Percentiles rank a stretch among this genome's conserved stretches.
Conservation (phyloP, 2,113 vertebrate genomes). For the Oxyruncus cristatus region DNA sequence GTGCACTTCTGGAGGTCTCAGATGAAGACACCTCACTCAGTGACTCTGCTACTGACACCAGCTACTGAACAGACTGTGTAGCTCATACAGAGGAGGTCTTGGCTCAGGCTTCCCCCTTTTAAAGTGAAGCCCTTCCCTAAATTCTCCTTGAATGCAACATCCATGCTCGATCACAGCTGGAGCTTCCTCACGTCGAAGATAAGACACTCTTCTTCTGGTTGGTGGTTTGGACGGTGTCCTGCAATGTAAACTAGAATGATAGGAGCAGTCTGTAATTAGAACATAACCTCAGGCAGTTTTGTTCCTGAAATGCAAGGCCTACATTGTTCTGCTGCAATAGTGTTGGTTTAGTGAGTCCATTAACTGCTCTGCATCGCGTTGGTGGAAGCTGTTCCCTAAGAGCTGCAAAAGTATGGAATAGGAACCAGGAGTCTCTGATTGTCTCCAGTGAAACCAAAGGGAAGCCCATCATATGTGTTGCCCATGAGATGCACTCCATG, state of each 20-base stretch:
- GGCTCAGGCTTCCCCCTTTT: not conserved
- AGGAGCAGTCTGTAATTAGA: not conserved
- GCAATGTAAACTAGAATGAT: not conserved
- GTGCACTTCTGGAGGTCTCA: not conserved
- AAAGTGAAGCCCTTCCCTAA: not conserved
- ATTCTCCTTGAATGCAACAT: not conserved
- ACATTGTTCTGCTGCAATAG: not conserved
- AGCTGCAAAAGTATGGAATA: not conserved
- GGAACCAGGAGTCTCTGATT: not conserved
- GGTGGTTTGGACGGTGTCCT: not conserved
- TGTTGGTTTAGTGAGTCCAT: not conserved
- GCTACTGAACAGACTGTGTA: not conserved
- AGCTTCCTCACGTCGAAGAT: not conserved
- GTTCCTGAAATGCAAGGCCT: not conserved
- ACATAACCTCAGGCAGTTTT: not conserved
- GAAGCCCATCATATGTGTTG: not conserved
- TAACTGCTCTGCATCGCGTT: not conserved
- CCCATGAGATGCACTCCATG: not conserved
- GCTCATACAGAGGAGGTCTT: not conserved
- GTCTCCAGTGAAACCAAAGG: not conserved
- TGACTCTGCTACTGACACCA: not conserved
- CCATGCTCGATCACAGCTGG: not conserved
- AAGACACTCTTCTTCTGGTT: not conserved
- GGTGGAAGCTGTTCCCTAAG: not conserved
- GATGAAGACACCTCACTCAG: fast-evolving